A percentile compares a stretch with the other conserved stretches of the same genome.
phyloP scores from a whole-genome alignment of 1,140 invertebrate species.

The Lepidurus arcticus region DNA sequence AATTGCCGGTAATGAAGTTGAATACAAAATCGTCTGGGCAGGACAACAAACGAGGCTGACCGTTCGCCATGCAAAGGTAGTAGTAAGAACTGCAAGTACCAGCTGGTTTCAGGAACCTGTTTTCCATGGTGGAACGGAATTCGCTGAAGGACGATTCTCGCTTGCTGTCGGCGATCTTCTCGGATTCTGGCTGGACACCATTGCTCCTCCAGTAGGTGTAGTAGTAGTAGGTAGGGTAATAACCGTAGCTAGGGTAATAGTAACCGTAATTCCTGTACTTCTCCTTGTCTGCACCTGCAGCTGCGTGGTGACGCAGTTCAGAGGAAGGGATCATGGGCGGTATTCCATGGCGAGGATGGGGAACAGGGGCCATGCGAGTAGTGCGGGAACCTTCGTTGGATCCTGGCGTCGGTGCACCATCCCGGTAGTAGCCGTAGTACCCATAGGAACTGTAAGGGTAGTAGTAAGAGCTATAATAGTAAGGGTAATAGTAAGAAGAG shows the following conservation, averaged over 20 bases:
- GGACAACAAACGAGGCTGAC: not conserved
- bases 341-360: no score
- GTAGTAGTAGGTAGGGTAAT: not conserved
- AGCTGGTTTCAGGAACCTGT: not conserved
- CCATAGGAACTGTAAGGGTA: not conserved
- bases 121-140: not conserved
- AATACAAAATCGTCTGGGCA: not conserved
- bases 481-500: not conserved
- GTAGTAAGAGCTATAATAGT: not conserved
- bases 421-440: not conserved
- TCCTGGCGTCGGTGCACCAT: not conserved
- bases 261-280: no score
- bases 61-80: constrained; percentile 23
- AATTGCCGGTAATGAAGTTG: not conserved
- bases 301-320: no score
- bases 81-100: constrained; percentile 22
- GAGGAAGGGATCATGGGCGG: no score
- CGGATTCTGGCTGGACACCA: not conserved
- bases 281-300: no score
- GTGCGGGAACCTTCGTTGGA: constrained; percentile 36
- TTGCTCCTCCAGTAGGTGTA: not conserved
- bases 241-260: not conserved
- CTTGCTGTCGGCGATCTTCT: not conserved
- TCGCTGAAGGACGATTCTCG: not conserved
- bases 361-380: constrained; percentile 30